These are phyloP conservation scores for Triops cancriformis DNA, from an alignment of 1,140 invertebrate species.

Conservation along the genomic window DNA sequence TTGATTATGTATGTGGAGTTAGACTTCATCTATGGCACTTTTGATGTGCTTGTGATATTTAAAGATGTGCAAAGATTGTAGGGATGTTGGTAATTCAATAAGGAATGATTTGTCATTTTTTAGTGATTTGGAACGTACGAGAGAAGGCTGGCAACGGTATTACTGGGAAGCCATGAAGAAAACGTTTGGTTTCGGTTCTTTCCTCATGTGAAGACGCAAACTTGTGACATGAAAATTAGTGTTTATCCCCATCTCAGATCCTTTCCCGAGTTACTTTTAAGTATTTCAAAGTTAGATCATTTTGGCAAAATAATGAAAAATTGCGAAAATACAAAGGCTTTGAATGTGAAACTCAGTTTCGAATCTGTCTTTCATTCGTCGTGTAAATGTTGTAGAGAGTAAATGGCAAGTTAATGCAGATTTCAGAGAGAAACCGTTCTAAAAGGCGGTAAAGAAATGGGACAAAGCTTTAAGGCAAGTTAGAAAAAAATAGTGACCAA, in stretches of 20 bases:
- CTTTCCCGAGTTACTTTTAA: not conserved
- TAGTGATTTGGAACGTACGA: conserved; percentile 68
- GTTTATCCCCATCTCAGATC: not conserved
- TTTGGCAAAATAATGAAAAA: not conserved
- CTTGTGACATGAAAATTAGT: not conserved
- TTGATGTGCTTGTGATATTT: too few species aligned
- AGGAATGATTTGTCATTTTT: conserved; percentile 32
- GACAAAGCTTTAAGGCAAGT: too few species aligned
- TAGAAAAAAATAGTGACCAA: too few species aligned
- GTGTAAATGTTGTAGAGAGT: too few species aligned
- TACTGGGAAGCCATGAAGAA: conserved; percentile 89
- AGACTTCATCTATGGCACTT: too few species aligned
- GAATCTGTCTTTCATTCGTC: not conserved
- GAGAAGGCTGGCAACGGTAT: conserved; percentile 80
- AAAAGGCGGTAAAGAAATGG: too few species aligned
- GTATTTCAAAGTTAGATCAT: too few species aligned
- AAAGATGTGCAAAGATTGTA: too few species aligned
- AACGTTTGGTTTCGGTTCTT: conserved; percentile 81
- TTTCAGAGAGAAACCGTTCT: too few species aligned
- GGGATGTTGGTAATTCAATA: too few species aligned
- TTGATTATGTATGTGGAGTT: too few species aligned
- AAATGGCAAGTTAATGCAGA: too few species aligned
- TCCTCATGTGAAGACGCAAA: conserved; percentile 47
- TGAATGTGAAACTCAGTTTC: not conserved
- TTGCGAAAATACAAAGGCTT: not conserved